Base-by-base conservation (phyloP, 2,113 vertebrate genomes). In the Pelecanoides urinatrix region DNA sequence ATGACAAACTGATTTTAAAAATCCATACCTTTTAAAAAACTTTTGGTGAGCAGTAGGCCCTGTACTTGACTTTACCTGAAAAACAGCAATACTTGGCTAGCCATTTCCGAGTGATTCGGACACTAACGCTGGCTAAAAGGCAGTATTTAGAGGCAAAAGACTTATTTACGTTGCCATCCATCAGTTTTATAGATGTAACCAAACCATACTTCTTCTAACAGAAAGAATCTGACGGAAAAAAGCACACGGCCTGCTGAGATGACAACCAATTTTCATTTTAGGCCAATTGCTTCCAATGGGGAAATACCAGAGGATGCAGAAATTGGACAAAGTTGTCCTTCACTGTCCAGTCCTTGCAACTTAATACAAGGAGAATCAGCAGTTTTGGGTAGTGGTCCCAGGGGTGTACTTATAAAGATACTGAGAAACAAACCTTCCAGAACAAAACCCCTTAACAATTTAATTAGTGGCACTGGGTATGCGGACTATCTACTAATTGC, bases 101-200 rank as follows among this genome's bases (percentile, higher is more conserved):
- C n/a, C 23, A 3, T 82, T 92, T 66, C 71, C 73, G 84, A 88
- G 77, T 6, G 3, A 9, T 79, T 67, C 56, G 84, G 92, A 70
- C 52, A 61, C 16, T 84, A 45, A 44, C 38, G 20, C 42, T 86
- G 55, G 30, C 71, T 87, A 71, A 90, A 88, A 73, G 70, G 84
- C 77, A 67, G 15, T 21, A 62, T 88, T 86, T 86, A 76, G 91
- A 70, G 36, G 30, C 18, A 59, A 22, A n/a, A 45, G 25, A 76
- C 67, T 72, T 82, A 70, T 63, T 94, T 87, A 70, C 0, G 3
- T 85, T 66, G 50, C 38, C 62, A 89, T 86, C 52, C 52, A 42
- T 87, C 45, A 91, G 70, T 86, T 89, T 94, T 85, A 90, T 73
- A 58, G 71, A 38, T 73, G 59, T 52, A 95, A 73, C 42, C 84